Percentiles rank a stretch among this genome's conserved stretches.
phyloP scores from a whole-genome alignment of 2,888 invertebrate genomes.

The Belgica antarctica region DNA sequence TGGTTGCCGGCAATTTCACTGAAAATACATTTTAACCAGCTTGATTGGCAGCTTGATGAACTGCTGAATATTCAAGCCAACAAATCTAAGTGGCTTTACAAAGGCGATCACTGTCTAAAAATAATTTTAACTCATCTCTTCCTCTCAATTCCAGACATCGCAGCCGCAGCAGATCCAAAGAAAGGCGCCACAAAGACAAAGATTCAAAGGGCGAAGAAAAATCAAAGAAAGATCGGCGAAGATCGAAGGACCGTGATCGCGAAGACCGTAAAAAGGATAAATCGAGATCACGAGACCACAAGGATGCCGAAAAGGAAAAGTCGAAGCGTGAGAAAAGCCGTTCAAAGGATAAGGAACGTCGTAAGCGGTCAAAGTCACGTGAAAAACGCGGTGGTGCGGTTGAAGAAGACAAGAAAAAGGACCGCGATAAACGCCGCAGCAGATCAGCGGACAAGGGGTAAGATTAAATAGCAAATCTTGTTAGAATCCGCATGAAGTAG shows the following conservation, averaged over 20 bases:
- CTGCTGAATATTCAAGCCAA: too few relatives aligned
- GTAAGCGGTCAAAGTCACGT: constrained; percentile 47
- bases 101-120: neutral
- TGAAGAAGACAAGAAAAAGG: constrained; percentile 46
- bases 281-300: constrained; percentile 48
- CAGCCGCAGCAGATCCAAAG: constrained; percentile 57
- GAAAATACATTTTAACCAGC: neutral
- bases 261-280: constrained; percentile 52
- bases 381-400: constrained; percentile 48
- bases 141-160: neutral
- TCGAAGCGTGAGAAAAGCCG: constrained; percentile 47
- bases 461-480: neutral
- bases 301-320: neutral
- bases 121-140: too few relatives aligned
- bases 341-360: constrained; percentile 47
- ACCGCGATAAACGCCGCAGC: constrained; percentile 47
- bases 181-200: constrained; percentile 58
- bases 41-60: too few relatives aligned
- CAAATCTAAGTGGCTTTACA: neutral
- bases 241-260: constrained; percentile 46
- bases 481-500: constrained; percentile 14
- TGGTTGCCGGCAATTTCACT: neutral
- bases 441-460: constrained; percentile 31
- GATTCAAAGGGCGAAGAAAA: constrained; percentile 48
- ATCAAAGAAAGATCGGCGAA: constrained; percentile 21